Conservation (phyloP, 2,888 invertebrate species). For the Melanchra persicariae region DNA sequence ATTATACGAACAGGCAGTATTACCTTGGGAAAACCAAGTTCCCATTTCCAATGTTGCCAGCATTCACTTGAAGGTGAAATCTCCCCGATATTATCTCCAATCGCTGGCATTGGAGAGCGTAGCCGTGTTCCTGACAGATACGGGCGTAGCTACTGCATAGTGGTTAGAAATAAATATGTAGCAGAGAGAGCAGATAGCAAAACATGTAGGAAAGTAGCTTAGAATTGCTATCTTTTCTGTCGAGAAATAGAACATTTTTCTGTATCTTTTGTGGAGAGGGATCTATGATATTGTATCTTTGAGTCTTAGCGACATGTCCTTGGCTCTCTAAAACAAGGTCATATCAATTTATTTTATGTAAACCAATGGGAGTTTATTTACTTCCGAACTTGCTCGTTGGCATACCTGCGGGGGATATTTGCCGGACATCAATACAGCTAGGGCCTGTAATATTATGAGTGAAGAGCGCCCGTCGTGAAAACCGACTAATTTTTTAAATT, state of each 20-base stretch:
- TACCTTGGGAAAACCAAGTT: conserved; percentile 10
- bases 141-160: background rate
- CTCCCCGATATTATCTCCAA: conserved; percentile 30
- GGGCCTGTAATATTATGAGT: too few relatives aligned
- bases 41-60: conserved; percentile 13
- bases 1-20: background rate
- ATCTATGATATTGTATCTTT: background rate
- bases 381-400: too few relatives aligned
- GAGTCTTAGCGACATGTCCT: too few relatives aligned
- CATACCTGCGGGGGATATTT: too few relatives aligned
- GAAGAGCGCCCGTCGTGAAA: too few relatives aligned
- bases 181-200: conserved; percentile 1
- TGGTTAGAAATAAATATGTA: conserved; percentile 13
- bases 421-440: too few relatives aligned
- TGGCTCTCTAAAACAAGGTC: too few relatives aligned
- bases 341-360: too few relatives aligned
- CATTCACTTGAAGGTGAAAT: conserved; percentile 9
- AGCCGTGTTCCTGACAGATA: background rate
- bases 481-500: too few relatives aligned
- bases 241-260: conserved; percentile 15
- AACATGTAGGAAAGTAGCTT: conserved; percentile 1
- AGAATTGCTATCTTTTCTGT: conserved; percentile 10
- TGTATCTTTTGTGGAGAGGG: background rate
- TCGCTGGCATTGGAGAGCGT: conserved; percentile 23
- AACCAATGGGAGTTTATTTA: too few relatives aligned